Evolutionary conservation across 2,888 invertebrate genomes (phyloP).

Genomic region (Stenotaenia linearis): DNA sequence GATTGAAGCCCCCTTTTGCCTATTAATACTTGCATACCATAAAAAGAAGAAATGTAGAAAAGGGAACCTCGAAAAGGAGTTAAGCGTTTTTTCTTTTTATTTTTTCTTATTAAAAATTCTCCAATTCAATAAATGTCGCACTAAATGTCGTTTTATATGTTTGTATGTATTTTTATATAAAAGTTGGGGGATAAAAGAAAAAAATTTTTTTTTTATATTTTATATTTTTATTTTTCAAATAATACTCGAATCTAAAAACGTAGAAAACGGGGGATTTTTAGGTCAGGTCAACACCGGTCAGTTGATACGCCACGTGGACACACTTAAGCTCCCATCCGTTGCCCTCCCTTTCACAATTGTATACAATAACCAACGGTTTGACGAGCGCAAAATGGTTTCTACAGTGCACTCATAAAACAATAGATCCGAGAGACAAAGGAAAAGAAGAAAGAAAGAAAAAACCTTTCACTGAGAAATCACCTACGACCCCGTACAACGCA

Average conservation of each 20-base stretch:
- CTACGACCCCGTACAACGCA: neutral
- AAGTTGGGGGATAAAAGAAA: neutral
- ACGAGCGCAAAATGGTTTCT: slow-evolving; percentile 11
- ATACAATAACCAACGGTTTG: neutral
- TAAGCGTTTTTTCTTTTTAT: neutral
- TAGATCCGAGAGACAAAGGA: neutral
- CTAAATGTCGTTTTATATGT: too few species aligned
- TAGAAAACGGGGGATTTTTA: neutral
- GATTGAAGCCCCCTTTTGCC: neutral
- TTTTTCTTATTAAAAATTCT: neutral
- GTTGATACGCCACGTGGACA: slow-evolving; percentile 15
- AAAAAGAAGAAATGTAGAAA: neutral
- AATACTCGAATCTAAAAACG: neutral
- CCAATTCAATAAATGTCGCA: neutral
- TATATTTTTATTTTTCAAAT: neutral
- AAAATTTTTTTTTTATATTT: neutral
- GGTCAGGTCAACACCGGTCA: neutral
- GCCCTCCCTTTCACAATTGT: slow-evolving; percentile 3
- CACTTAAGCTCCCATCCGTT: slow-evolving; percentile 5
- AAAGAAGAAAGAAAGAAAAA: neutral
- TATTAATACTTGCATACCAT: slow-evolving; percentile 4
- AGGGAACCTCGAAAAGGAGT: neutral
- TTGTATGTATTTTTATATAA: too few species aligned
- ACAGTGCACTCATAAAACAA: slow-evolving; percentile 15
- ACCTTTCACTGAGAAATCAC: slow-evolving; percentile 6